phyloP scores from a whole-genome alignment of 2,888 invertebrate species.

The Leptinotarsa rubiginosa region DNA sequence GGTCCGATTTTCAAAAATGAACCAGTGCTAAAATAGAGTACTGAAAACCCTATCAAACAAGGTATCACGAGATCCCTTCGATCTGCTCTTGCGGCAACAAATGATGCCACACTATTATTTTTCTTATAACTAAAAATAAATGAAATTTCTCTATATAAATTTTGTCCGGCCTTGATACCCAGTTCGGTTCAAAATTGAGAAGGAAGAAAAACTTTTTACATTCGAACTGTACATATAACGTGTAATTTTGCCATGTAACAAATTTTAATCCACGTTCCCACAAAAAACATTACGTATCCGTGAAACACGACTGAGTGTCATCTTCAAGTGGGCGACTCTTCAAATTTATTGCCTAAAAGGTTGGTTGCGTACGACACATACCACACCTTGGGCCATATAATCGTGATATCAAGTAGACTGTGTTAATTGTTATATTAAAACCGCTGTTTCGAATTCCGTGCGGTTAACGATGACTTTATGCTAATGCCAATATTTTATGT shows the following conservation, averaged over 20 bases:
- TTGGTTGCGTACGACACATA: constrained; percentile 10
- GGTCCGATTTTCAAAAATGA: no score
- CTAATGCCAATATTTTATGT: constrained; percentile 51
- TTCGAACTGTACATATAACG: neutral
- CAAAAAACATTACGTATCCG: neutral
- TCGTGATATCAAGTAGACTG: constrained; percentile 16
- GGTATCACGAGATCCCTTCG: no score
- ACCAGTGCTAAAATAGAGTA: no score
- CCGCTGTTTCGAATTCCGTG: constrained; percentile 52
- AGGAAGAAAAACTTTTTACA: no score
- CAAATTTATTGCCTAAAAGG: constrained; percentile 4
- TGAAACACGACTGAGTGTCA: constrained; percentile 9
- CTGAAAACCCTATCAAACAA: no score
- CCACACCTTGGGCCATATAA: constrained; percentile 20
- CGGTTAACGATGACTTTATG: constrained; percentile 55
- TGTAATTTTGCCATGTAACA: neutral
- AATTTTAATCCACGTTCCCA: neutral
- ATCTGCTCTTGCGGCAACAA: no score
- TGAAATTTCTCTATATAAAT: no score
- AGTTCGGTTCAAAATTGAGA: no score
- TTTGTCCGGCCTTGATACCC: no score
- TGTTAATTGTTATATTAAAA: constrained; percentile 53
- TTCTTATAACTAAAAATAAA: no score
- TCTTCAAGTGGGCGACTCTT: constrained; percentile 19
- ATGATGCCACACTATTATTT: no score